Evolutionary conservation across 92 coral and sea anemone species (phyloP), one percentile per base, ranked within the genome.

Genomic region (Montipora capitata): DNA sequence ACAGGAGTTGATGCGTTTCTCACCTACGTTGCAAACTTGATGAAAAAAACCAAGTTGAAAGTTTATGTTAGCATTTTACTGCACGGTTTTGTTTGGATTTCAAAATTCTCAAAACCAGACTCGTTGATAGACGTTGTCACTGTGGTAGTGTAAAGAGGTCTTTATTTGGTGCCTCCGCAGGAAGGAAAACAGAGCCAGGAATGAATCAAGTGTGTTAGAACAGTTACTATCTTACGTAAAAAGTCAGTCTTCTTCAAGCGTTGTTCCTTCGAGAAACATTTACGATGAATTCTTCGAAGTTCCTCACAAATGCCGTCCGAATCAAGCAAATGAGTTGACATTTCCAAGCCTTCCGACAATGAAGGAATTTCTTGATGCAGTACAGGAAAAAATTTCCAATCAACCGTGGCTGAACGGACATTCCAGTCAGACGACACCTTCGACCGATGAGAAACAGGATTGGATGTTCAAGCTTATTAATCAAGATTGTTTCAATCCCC

Each of bases 211-310:
- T 58, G 75, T 93, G 9, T 74, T 92, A 68, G 94, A 88, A 67
- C 85, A 81, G 58, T 69, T 95, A 12, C 92, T 95, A 44, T 20
- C 79, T 48, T 84, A 48, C 63, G 74, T 88, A 35, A 94, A 56
- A 78, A 45, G 18, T 27, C 80, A 85, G 10, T 71, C 94, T 39
- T 41, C 65, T n/a, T 40, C 74, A 4, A 5, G 62, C 3, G 54
- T 83, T 14, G 15, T 69, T 8, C 85, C 84, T 11, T 38, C 89
- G 76, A 93, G 99, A 68, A 94, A 92, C 77, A 92, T 94, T 51
- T 97, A 94, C 80, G 81, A 89, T 61, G 99, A 97, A 73, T 97
- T 97, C 80, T 95, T 97, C 62, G 94, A 88, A n/a, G 79, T 82
- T 5, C 98, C 99, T 7, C 99, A 97, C 78, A 15, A 66, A 12